Evolutionary conservation across 2,113 vertebrate species (phyloP).

Genomic region (Thoracochromis brauschi): DNA sequence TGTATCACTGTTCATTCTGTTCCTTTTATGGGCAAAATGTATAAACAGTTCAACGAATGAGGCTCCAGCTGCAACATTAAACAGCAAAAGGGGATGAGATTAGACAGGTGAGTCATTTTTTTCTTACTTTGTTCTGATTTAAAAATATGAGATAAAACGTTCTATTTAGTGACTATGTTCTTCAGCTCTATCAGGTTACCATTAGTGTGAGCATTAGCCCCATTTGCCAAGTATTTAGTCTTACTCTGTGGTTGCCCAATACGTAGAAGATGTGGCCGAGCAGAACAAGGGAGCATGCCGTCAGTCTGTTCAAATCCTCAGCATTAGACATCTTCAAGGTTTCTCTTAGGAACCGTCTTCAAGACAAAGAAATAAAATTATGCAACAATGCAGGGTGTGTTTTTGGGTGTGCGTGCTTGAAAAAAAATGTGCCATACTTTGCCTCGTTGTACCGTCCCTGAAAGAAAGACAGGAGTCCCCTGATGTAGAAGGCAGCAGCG

Average conservation of each 20-base stretch:
- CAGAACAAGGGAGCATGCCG: slow-evolving; percentile 93
- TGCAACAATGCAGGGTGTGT: too few species aligned
- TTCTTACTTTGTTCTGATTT: background rate
- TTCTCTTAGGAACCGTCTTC: slow-evolving; percentile 90
- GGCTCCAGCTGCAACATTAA: background rate
- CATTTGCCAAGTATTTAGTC: background rate
- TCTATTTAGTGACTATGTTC: background rate
- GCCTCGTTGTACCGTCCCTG: slow-evolving; percentile 98
- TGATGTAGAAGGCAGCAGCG: slow-evolving; percentile 95
- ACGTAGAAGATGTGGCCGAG: slow-evolving; percentile 98
- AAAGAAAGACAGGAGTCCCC: slow-evolving; percentile 96
- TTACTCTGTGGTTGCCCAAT: slow-evolving; percentile 93
- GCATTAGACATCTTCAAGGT: slow-evolving; percentile 99
- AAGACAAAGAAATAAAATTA: background rate
- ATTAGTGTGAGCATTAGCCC: background rate
- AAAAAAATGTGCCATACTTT: slow-evolving; percentile 75
- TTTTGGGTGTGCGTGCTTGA: background rate
- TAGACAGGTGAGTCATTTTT: background rate
- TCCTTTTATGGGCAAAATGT: background rate
- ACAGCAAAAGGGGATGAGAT: background rate
- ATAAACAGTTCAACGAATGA: background rate
- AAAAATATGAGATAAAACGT: background rate
- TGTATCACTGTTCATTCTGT: background rate
- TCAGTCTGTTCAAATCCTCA: slow-evolving; percentile 93
- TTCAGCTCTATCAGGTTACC: background rate